phyloP scores from a whole-genome alignment of 2,888 invertebrate species.

The Leucophenga montana region DNA sequence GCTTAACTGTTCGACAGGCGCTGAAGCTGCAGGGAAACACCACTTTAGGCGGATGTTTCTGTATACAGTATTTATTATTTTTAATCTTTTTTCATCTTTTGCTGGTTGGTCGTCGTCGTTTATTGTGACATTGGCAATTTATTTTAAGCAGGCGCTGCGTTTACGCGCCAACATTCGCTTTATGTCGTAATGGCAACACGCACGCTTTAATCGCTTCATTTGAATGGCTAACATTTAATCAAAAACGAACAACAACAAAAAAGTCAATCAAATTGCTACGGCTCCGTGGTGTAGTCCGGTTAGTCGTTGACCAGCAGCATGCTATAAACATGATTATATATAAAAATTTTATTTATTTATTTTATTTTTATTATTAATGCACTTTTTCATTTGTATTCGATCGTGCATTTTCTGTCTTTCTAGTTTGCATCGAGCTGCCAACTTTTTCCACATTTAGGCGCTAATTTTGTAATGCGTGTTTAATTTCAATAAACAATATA shows the following conservation, averaged over 20 bases:
- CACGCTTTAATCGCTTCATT: background rate
- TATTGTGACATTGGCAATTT: conserved; percentile 22
- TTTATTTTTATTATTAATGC: conserved; percentile 53
- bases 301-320: conserved; percentile 22
- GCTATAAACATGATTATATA: too few species aligned
- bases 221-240: too few species aligned
- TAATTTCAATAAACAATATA: background rate
- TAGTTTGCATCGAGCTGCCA: too few species aligned
- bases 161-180: background rate
- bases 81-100: background rate
- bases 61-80: background rate
- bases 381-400: conserved; percentile 47
- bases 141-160: background rate
- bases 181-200: conserved; percentile 10
- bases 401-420: background rate
- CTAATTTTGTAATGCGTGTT: background rate
- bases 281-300: conserved; percentile 30
- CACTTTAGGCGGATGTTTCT: conserved; percentile 11
- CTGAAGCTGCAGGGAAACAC: conserved; percentile 3
- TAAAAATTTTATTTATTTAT: too few species aligned
- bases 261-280: too few species aligned
- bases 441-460: background rate
- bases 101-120: conserved; percentile 2
- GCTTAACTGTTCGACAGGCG: conserved; percentile 21
- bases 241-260: too few species aligned